These are phyloP conservation scores for Amiota minor DNA, from an alignment of 2,888 invertebrate species.

Conservation along the genomic window DNA sequence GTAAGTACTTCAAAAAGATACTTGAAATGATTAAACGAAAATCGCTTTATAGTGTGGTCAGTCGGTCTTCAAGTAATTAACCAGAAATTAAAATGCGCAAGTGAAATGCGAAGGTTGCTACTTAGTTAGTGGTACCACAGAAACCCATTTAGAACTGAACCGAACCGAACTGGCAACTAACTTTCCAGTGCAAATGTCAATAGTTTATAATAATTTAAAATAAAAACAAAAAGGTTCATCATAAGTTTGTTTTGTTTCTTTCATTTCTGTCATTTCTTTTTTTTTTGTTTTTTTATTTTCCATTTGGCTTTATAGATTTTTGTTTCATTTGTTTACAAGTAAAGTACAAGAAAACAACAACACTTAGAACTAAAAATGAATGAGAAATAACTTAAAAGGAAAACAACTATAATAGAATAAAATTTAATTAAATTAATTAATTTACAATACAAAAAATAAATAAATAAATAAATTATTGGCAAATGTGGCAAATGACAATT, in stretches of 20 bases:
- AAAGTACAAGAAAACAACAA: background rate
- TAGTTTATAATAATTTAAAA: background rate
- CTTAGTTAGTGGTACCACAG: background rate
- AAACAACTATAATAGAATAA: background rate
- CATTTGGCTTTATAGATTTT: background rate
- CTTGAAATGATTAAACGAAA: background rate
- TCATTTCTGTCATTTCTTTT: constrained; percentile 23
- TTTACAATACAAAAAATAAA: constrained; percentile 30
- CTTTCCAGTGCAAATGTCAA: constrained; percentile 29
- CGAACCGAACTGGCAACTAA: constrained; percentile 17
- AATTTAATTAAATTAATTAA: background rate
- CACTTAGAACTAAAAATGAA: constrained; percentile 22
- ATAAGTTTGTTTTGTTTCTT: too few relatives aligned
- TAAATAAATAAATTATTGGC: constrained; percentile 23
- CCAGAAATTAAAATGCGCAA: constrained; percentile 11
- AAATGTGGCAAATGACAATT: constrained; percentile 20
- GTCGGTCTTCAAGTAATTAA: constrained; percentile 18
- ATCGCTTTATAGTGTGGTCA: background rate
- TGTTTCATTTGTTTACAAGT: background rate
- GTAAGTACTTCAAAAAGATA: background rate
- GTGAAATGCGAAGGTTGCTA: constrained; percentile 10
- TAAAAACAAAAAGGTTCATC: background rate
- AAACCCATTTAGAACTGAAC: constrained; percentile 12
- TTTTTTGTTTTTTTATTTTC: background rate
- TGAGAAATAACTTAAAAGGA: constrained; percentile 1